Evolutionary conservation across 2,888 invertebrate genomes (phyloP), one percentile per base, ranked within the genome.

Genomic region (Mylabris sibirica): DNA sequence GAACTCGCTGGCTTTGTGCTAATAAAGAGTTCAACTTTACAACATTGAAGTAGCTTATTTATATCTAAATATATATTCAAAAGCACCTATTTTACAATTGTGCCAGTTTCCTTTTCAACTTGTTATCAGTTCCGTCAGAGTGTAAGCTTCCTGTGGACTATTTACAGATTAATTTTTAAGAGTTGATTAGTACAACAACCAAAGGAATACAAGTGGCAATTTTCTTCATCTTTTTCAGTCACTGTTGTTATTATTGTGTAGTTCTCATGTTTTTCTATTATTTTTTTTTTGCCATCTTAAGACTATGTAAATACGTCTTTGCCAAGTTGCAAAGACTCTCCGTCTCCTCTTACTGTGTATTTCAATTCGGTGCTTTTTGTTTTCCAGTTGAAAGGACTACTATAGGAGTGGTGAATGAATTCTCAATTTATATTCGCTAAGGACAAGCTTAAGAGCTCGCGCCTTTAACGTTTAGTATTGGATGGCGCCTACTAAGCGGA

Each of bases 401-500:
- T 20, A 20, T 20, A 65, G 59, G 65, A 59, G 60, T 17, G 66
- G 53, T 74, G 78, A 79, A 80, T 80, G 82, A 81, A 82, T 82
- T 84, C 80, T 78, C 82, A 81, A 83, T 83, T 83, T 82, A 81
- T 82, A 82, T 82, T 82, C 81, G 79, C 75, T 76, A 75, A 81
- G 78, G 79, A 80, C 79, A 77, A 77, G 77, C 77, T 80, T 80
- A 79, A 78, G 78, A 76, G 80, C 77, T 75, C 74, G 74, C 70
- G 71, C n/a, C 49, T 30, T 38, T 26, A 69, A 67, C 63, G 73
- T 69, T 61, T 65, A 68, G 74, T 44, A 53, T 49, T 67, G 67
- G 53, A 57, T 4, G 65, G 67, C 64, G 63, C 63, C 49, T 24
- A 17, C 35, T 49, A 59, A 44, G 22, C 61, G 63, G 64, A 75